phyloP scores from a whole-genome alignment of 2,113 vertebrate genomes.

The Sorex fumeus region DNA sequence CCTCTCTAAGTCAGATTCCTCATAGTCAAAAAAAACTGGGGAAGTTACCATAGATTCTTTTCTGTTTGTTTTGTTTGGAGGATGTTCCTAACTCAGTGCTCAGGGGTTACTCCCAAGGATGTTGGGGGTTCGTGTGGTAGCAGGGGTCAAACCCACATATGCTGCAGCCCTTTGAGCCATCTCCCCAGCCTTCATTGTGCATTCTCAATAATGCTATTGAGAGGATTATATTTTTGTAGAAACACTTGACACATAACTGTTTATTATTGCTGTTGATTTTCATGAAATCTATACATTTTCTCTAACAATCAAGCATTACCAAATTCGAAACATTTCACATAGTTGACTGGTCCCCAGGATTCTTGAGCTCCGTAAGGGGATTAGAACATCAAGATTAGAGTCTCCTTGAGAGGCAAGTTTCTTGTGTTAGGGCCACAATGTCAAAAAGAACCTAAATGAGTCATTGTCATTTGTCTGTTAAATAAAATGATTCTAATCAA shows the following conservation, averaged over 20 bases:
- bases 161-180: too few relatives aligned
- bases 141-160: too few relatives aligned
- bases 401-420: neutral
- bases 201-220: neutral
- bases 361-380: neutral
- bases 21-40: neutral
- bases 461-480: neutral
- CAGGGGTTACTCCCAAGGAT: too few relatives aligned
- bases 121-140: too few relatives aligned
- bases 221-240: neutral
- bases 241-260: neutral
- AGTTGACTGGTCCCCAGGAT: neutral
- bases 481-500: conserved; percentile 42
- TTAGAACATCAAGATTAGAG: too few relatives aligned
- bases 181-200: neutral
- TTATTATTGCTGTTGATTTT: neutral
- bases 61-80: too few relatives aligned
- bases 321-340: neutral
- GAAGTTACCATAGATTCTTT: too few relatives aligned
- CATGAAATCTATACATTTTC: neutral
- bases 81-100: too few relatives aligned
- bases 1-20: neutral
- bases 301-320: neutral
- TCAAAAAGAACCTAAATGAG: neutral
- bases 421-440: neutral